A percentile compares a stretch with the other conserved stretches of the same genome.
phyloP scores from a whole-genome alignment of 2,888 invertebrate genomes.

The Acleris laterana region DNA sequence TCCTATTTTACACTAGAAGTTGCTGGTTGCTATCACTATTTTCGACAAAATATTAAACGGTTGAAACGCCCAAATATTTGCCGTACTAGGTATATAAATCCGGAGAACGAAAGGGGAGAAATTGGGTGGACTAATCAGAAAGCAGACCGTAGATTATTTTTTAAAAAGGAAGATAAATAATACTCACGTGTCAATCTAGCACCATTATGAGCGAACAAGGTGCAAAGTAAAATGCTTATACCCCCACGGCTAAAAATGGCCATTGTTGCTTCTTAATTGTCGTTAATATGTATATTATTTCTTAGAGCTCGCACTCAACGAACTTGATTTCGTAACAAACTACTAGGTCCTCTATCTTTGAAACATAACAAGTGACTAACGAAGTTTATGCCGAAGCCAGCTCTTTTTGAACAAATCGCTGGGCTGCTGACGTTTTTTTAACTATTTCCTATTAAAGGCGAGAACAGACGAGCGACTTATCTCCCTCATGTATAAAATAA shows the following conservation, averaged over 20 bases:
- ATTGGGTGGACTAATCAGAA: no score
- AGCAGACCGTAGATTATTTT: neutral
- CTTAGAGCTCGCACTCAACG: neutral
- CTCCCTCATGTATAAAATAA: neutral
- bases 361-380: constrained; percentile 7
- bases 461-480: neutral
- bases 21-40: no score
- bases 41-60: no score
- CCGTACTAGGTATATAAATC: no score
- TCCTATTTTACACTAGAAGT: no score
- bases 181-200: constrained; percentile 71
- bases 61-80: no score
- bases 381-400: neutral
- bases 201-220: constrained; percentile 46
- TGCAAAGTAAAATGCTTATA: neutral
- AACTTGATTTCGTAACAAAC: neutral
- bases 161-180: neutral
- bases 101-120: no score
- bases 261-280: neutral
- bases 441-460: constrained; percentile 5
- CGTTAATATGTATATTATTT: neutral
- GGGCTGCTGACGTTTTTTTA: constrained; percentile 2
- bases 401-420: constrained; percentile 1
- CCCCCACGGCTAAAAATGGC: neutral
- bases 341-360: neutral